These are phyloP conservation scores for Papilio polyxenes DNA, from an alignment of 1,140 invertebrate genomes.

Conservation along the genomic window DNA sequence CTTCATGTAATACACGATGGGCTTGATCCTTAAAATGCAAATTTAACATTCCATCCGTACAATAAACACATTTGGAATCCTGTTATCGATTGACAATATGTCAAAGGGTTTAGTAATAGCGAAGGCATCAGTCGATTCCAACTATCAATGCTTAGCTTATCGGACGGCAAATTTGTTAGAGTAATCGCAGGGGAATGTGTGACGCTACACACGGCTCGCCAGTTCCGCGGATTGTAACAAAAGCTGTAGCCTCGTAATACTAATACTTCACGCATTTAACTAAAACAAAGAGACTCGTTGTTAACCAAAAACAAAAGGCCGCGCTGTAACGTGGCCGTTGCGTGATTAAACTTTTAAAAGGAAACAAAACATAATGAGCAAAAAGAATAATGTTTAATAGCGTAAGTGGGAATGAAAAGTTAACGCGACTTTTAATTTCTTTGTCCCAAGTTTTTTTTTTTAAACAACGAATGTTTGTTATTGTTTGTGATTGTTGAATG, in stretches of 20 bases:
- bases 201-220: conserved; percentile 46
- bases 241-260: conserved; percentile 14
- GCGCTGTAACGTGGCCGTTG: not conserved
- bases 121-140: conserved; percentile 27
- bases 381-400: conserved; percentile 37
- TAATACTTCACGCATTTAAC: conserved; percentile 34
- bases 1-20: not conserved
- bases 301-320: conserved; percentile 32
- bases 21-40: not conserved
- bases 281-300: conserved; percentile 29
- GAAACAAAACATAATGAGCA: conserved; percentile 37
- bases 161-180: conserved; percentile 62
- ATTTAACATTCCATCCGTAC: not conserved
- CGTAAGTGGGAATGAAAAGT: conserved; percentile 34
- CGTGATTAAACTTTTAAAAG: conserved; percentile 33
- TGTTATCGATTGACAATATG: conserved; percentile 9
- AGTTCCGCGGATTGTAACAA: not conserved
- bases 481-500: not conserved
- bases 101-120: conserved; percentile 27
- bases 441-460: conserved; percentile 2
- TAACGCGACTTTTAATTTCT: conserved; percentile 29
- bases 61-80: not conserved
- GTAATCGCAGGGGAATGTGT: conserved; percentile 60
- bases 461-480: not conserved
- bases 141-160: conserved; percentile 49